Evolutionary conservation across 2,888 invertebrate species (phyloP), one percentile per base, ranked within the genome.

Genomic region (Quadroppia sp.): DNA sequence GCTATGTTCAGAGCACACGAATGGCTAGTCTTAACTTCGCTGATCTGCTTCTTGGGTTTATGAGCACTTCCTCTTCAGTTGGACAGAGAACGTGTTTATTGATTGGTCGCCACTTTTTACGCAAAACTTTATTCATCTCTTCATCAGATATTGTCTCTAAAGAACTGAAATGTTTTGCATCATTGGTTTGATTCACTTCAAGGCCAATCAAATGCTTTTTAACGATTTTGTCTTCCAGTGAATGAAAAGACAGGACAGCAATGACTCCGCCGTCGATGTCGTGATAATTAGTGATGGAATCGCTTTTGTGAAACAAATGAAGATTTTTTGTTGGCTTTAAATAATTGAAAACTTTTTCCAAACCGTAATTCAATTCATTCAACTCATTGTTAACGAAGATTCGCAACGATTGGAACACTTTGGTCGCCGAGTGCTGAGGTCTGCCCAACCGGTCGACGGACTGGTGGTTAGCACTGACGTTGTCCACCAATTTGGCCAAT

Each of bases 321-420:
- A 17, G 15, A 23, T 59, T 20, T 15, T 64, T 17, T 30, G 25
- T 45, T 32, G 23, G 20, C 83, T 90, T 91, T 28, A 97, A 85
- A 88, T 90, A 80, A 86, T 75, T 74, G 76, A 89, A 87, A 0
- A 94, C 90, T 73, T 94, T 80, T 30, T 91, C 81, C 82, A 97
- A 87, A 0, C 88, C 95, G 82, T 90, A 91, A 84, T 95, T 92
- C 1, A 97, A 87, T 85, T 97, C 95, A 82, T 97, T 97, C 0
- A 97, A 83, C 84, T 97, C 97, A 82, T 97, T 92, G 81, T 97
- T 97, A 0, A 97, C 92, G 83, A 97, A 95, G 80, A 97, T 96
- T 76, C 97, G 86, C 76, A 97, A 82, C 0, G 96, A 96, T 85
- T 94, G 89, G 83, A 97, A 97, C 3, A 78, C 72, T 85, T 93